These are phyloP conservation scores for Cactoblastis cactorum DNA, from an alignment of 2,888 invertebrate species.

Conservation along the genomic window DNA sequence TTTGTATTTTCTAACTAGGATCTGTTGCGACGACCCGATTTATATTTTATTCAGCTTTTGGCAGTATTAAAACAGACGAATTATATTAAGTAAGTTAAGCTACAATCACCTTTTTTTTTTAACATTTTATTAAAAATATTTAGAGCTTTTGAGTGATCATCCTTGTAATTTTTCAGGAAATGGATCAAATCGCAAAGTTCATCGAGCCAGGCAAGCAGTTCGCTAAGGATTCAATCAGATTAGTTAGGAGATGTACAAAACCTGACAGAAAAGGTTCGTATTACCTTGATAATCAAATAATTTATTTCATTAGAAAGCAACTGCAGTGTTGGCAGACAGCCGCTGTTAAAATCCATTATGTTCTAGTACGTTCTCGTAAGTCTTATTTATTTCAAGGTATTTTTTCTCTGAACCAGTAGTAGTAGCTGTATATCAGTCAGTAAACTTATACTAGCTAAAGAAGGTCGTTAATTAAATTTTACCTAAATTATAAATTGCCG, in stretches of 20 bases:
- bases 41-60: slow-evolving; percentile 15
- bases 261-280: slow-evolving; percentile 96
- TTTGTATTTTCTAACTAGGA: slow-evolving; percentile 31
- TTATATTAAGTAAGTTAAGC: slow-evolving; percentile 16
- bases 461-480: too few relatives aligned
- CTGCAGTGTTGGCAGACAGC: slow-evolving; percentile 29
- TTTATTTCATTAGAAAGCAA: not conserved
- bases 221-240: slow-evolving; percentile 97
- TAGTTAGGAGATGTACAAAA: slow-evolving; percentile 99
- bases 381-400: too few relatives aligned
- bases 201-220: slow-evolving; percentile 97
- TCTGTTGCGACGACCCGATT: slow-evolving; percentile 23
- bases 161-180: slow-evolving; percentile 67
- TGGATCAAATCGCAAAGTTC: slow-evolving; percentile 98
- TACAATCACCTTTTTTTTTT: not conserved
- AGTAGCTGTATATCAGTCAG: too few relatives aligned
- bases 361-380: not conserved
- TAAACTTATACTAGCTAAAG: too few relatives aligned
- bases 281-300: not conserved
- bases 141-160: not conserved
- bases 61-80: slow-evolving; percentile 15
- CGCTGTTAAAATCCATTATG: slow-evolving; percentile 12
- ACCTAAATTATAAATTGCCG: too few relatives aligned
- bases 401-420: too few relatives aligned
- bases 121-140: not conserved